Conservation (phyloP, 2,797 vertebrate genomes). For the Artibeus jamaicensis region DNA sequence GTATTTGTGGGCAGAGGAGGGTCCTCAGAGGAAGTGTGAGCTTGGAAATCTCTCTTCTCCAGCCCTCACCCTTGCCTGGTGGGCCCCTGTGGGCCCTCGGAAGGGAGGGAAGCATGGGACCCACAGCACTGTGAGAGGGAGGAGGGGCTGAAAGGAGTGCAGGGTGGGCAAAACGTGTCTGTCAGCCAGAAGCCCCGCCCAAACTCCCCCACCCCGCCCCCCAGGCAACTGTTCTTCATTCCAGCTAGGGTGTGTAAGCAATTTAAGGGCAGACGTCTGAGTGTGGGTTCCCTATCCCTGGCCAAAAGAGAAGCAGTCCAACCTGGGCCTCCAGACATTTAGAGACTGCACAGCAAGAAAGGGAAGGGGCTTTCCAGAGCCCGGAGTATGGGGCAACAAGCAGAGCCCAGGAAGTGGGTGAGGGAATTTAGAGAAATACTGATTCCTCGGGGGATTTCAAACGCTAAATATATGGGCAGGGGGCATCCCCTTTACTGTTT, state of each 20-base stretch:
- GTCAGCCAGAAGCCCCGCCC: not conserved
- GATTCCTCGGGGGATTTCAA: slow-evolving; percentile 5
- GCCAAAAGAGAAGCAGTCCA: not conserved
- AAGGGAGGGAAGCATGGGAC: not conserved
- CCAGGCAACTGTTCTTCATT: not conserved
- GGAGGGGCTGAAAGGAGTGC: no score
- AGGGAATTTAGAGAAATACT: slow-evolving; percentile 3
- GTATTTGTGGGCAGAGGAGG: not conserved
- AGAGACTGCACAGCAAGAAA: not conserved
- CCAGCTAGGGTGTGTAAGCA: not conserved
- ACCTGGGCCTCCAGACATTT: not conserved
- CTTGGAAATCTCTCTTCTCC: not conserved
- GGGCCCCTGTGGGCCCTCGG: not conserved
- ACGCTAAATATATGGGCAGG: not conserved
- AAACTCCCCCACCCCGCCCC: not conserved
- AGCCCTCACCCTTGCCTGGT: not conserved
- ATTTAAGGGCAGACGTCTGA: slow-evolving; percentile 9
- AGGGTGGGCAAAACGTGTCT: not conserved
- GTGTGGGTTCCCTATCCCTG: not conserved
- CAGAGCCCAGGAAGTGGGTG: not conserved
- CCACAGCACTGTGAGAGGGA: not conserved
- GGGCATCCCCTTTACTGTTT: not conserved
- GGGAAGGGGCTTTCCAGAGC: not conserved
- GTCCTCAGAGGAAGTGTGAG: not conserved
- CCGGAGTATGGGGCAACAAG: not conserved